These are phyloP conservation scores for Pandemis heparana DNA, from an alignment of 2,888 invertebrate genomes.

Conservation along the genomic window DNA sequence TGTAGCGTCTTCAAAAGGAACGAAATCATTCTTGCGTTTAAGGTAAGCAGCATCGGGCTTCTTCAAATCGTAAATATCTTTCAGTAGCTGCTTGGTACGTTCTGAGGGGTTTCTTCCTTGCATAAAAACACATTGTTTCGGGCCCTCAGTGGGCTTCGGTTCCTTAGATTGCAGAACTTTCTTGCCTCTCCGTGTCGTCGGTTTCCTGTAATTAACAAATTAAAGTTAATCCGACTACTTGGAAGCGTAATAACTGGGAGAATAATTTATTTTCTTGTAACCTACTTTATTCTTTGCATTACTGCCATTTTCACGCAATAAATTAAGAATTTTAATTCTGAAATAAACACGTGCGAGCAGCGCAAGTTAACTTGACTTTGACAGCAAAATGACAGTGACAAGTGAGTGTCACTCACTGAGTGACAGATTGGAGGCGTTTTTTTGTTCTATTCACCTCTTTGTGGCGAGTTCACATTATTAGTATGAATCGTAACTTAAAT, in stretches of 20 bases:
- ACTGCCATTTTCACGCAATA: slow-evolving; percentile 61
- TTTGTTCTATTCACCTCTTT: too few relatives aligned
- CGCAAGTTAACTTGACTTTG: neutral
- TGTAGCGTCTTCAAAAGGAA: slow-evolving; percentile 96
- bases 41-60: slow-evolving; percentile 93
- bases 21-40: slow-evolving; percentile 93
- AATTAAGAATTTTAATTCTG: neutral
- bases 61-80: slow-evolving; percentile 94
- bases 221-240: neutral
- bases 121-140: slow-evolving; percentile 93
- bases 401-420: neutral
- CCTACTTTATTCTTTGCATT: slow-evolving; percentile 77
- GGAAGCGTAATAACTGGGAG: neutral
- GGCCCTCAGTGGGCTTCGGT: slow-evolving; percentile 95
- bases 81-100: slow-evolving; percentile 89
- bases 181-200: slow-evolving; percentile 95
- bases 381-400: neutral
- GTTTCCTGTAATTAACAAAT: slow-evolving; percentile 88
- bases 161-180: slow-evolving; percentile 92
- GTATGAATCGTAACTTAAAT: too few relatives aligned
- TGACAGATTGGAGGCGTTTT: neutral
- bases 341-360: slow-evolving; percentile 31
- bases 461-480: too few relatives aligned
- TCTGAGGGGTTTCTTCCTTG: slow-evolving; percentile 94
- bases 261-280: neutral